phyloP scores from a whole-genome alignment of 2,113 vertebrate species.

The Origma solitaria region DNA sequence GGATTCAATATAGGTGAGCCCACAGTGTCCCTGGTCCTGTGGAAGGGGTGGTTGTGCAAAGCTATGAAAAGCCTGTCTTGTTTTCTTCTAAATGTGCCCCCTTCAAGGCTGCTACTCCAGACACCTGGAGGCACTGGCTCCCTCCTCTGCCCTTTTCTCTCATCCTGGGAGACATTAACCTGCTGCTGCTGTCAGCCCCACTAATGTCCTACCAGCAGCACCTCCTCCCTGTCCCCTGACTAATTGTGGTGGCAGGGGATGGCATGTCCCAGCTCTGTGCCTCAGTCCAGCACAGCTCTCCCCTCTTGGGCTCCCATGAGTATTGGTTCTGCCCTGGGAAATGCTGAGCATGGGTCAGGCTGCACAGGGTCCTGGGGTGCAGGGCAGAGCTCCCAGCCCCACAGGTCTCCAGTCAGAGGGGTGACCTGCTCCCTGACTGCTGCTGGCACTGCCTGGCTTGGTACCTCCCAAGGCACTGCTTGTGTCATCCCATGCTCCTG shows the following conservation, averaged over 20 bases:
- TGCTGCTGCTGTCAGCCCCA: neutral
- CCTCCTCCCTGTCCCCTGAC: neutral
- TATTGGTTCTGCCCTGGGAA: neutral
- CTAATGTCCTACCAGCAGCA: neutral
- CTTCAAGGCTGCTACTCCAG: neutral
- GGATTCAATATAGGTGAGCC: neutral
- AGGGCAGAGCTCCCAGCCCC: neutral
- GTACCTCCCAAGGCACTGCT: neutral
- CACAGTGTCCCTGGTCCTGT: accelerated
- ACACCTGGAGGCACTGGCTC: neutral
- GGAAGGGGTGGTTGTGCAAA: neutral
- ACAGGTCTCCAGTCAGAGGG: neutral
- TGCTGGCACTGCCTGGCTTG: neutral
- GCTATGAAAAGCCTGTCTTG: neutral
- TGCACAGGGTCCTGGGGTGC: neutral
- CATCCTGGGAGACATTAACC: neutral
- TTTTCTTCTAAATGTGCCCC: neutral
- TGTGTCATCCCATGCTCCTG: neutral
- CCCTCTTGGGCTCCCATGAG: neutral
- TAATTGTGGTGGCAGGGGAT: accelerated
- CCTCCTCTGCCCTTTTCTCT: neutral
- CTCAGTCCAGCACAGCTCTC: neutral
- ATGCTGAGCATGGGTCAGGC: accelerated
- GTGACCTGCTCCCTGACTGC: neutral
- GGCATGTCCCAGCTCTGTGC: neutral